Evolutionary conservation across 2,797 vertebrate species (phyloP).

Genomic region (Micropoecilia bifurca): DNA sequence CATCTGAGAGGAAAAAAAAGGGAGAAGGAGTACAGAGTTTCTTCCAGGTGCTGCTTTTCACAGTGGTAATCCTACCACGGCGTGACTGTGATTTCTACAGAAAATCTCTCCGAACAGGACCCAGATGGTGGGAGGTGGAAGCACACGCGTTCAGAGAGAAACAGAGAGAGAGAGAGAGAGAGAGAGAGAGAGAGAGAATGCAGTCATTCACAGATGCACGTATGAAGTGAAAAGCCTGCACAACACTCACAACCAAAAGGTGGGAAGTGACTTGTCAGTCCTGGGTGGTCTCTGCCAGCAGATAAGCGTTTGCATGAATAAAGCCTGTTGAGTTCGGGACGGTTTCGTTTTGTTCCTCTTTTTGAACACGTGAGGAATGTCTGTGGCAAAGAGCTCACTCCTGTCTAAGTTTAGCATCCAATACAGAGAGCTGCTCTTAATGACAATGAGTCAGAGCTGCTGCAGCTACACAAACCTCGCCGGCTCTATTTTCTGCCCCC

Average conservation of each 20-base stretch:
- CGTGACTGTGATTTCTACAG: constrained; percentile 76
- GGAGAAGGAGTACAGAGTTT: constrained; percentile 64
- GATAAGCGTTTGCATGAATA: constrained; percentile 65
- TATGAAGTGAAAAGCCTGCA: constrained; percentile 48
- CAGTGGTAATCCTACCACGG: constrained; percentile 76
- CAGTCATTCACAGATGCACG: constrained; percentile 41
- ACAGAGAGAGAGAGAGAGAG: background rate
- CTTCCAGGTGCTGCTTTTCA: constrained; percentile 80
- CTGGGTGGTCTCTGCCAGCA: constrained; percentile 77
- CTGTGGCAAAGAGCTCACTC: constrained; percentile 28
- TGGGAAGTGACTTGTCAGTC: constrained; percentile 72
- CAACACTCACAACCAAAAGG: constrained; percentile 64
- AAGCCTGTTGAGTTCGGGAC: constrained; percentile 55
- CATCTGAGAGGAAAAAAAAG: constrained; percentile 62
- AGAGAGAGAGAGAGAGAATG: background rate
- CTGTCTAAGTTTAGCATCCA: constrained; percentile 60
- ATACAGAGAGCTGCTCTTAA: constrained; percentile 60
- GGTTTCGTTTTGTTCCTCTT: constrained; percentile 57
- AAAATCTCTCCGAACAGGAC: constrained; percentile 76
- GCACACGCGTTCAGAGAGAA: constrained; percentile 33
- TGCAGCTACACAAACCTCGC: constrained; percentile 45
- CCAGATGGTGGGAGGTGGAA: constrained; percentile 75
- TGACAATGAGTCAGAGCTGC: constrained; percentile 64
- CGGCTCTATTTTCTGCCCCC: constrained; percentile 41
- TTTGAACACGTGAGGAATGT: constrained; percentile 58